Evolutionary conservation across 2,797 vertebrate species (phyloP), one percentile per base, ranked within the genome.

Genomic region (Lepidocolaptes lacrymiger): DNA sequence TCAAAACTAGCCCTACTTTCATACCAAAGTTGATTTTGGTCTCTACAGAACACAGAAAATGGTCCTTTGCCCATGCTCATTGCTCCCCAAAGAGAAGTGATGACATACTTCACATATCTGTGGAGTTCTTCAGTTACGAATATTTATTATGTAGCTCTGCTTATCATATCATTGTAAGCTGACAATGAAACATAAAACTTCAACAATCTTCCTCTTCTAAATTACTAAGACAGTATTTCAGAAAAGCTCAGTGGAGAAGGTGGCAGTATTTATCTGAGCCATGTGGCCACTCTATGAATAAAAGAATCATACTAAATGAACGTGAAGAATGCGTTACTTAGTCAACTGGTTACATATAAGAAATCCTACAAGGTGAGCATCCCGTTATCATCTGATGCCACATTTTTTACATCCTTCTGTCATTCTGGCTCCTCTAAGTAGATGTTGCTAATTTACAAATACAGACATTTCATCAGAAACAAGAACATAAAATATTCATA

Each of bases 51-150:
- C 32, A 41, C 9, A 82, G 28, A 32, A 58, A 27, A 44, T 39
- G 1, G 3, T 85, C 7, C 30, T 71, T 89, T 89, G 24, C 28
- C 49, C 20, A 5, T 81, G 76, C 73, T 91, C 37, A 36, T 61
- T 74, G 69, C 20, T 85, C 19, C 62, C 34, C 9, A 17, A 73
- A 82, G 39, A 55, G 28, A 22, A 69, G 20, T 49, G 54, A 61
- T n/a, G 23, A 23, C 23, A 30, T 51, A 20, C 4, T 55, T 83
- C 19, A 16, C 0, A 0, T 16, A 34, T 34, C 66, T 79, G 5
- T 81, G 36, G n/a, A 86, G 63, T 37, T 88, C 7, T 77, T 71
- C 27, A 44, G 26, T 55, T 94, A 24, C 10, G 59, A 74, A 4
- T 56, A 59, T 55, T 34, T 89, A 41, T 76, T 77, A 55, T 36